Evolutionary conservation across 2,797 vertebrate species (phyloP), one percentile per base, ranked within the genome.

Genomic region (Rhinella marina): DNA sequence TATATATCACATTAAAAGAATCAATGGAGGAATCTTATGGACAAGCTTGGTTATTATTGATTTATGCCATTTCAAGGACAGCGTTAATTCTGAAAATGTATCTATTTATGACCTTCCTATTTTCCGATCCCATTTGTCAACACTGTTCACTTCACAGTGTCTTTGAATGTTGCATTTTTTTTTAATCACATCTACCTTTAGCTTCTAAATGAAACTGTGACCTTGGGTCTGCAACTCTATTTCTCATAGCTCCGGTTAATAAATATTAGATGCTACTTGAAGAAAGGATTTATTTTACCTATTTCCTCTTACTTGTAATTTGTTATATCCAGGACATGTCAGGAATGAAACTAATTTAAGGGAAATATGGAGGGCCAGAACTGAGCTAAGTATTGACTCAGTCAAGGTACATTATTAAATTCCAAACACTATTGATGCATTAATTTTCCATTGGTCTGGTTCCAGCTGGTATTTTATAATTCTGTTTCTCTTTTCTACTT

Each of bases 41-140:
- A 27, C 57, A 13, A 27, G n/a, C 13, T 61, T 89, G 54, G 52
- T 64, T 83, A 79, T 82, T 86, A 86, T 89, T 86, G 85, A 89
- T 89, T 89, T 89, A 86, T 89, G 73, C 73, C 27, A 10, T 89
- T 86, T 89, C 84, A 89, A 89, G 84, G 88, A 86, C 88, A 79
- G 81, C 84, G 62, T 82, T 89, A 89, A 89, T 86, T 86, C 85
- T 32, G 73, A 86, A 86, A 86, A 89, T 89, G 80, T 83, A 75
- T 72, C 83, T 89, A 86, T 89, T 86, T 84, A 77, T 86, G 88
- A 89, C 88, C 85, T 89, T 86, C 80, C 85, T 86, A 84, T 83
- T 78, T 86, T 83, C 32, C 50, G 72, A 83, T 89, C 80, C 84
- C 80, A 83, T 89, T 89, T 86, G 88, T 89, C 88, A 89, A 83